A percentile compares a stretch with the other conserved stretches of the same genome.
phyloP scores from a whole-genome alignment of 2,113 vertebrate species.

The Hemichromis elongatus region DNA sequence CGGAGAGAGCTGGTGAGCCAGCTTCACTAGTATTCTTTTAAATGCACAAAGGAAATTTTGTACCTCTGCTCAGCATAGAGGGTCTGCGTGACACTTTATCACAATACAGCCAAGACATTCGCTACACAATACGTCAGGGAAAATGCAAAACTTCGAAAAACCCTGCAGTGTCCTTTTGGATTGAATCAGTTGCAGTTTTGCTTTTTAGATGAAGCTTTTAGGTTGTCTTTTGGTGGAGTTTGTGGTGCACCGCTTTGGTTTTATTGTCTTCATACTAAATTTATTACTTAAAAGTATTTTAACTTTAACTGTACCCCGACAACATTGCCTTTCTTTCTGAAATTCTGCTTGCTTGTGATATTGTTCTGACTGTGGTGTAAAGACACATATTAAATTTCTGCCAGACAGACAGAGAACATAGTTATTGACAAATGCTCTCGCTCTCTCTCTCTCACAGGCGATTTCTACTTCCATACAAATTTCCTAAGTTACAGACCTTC shows the following conservation, averaged over 20 bases:
- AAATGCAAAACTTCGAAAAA: neutral
- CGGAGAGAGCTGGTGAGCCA: neutral
- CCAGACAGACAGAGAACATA: neutral
- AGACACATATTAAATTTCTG: neutral
- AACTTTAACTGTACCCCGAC: neutral
- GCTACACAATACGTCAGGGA: neutral
- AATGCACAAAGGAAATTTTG: neutral
- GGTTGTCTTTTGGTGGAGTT: neutral
- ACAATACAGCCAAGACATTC: neutral
- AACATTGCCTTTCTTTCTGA: neutral
- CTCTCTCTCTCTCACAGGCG: accelerated
- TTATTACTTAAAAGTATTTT: neutral
- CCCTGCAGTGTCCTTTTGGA: neutral
- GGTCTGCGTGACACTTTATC: neutral
- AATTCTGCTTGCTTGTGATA: neutral
- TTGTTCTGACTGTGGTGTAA: neutral
- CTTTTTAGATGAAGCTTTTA: neutral
- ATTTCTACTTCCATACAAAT: neutral
- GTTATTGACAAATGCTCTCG: neutral
- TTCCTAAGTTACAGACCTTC: neutral
- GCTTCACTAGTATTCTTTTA: neutral
- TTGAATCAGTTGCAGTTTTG: neutral
- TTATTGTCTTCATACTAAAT: neutral
- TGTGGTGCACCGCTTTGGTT: neutral
- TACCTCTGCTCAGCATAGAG: neutral